phyloP scores from a whole-genome alignment of 2,888 invertebrate species.

The Cryptocephalus primarius region DNA sequence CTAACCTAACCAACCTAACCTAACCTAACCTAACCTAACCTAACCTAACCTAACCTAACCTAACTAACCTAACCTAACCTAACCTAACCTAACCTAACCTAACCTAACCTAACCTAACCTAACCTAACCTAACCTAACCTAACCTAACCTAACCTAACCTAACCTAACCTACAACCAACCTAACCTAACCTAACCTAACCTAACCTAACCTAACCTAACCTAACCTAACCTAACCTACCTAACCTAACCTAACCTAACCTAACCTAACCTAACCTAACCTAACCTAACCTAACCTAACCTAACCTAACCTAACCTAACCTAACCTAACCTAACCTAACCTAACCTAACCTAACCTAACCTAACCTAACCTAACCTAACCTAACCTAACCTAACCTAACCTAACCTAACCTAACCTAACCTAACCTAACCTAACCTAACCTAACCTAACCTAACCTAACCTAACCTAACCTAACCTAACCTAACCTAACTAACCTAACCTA shows the following conservation, averaged over 20 bases:
- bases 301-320: conserved; percentile 3
- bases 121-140: conserved; percentile 2
- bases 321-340: conserved; percentile 3
- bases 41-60: conserved; percentile 13
- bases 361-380: conserved; percentile 4
- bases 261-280: conserved; percentile 15
- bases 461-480: conserved; percentile 6
- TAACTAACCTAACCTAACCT: conserved; percentile 14
- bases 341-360: conserved; percentile 2
- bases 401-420: conserved; percentile 4
- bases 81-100: conserved; percentile 12
- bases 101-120: conserved; percentile 5
- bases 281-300: conserved; percentile 14
- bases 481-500: conserved; percentile 5
- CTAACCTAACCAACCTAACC: conserved; percentile 14
- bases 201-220: not conserved
- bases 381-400: conserved; percentile 4
- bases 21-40: conserved; percentile 14
- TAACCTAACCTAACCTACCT: not conserved
- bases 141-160: conserved; percentile 1
- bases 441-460: conserved; percentile 2
- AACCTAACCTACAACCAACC: conserved; percentile 1
- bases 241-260: not conserved
- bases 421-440: conserved; percentile 3
- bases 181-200: conserved; percentile 2